A percentile compares a stretch with the other conserved stretches of the same genome.
Conservation (phyloP, 2,888 invertebrate genomes). For the Lepetodrilus schrolli region DNA sequence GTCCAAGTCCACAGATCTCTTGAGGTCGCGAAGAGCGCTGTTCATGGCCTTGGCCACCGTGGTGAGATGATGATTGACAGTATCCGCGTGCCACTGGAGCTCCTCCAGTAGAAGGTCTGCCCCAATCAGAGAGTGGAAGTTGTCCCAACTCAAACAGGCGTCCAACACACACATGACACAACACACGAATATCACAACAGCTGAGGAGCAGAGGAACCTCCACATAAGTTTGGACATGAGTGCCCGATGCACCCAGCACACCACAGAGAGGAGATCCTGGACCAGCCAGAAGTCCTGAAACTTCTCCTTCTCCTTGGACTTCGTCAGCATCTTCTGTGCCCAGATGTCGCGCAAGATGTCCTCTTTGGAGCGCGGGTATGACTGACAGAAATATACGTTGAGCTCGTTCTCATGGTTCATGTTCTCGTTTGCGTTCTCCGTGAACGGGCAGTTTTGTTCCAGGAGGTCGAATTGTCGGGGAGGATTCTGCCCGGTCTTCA, state of each 20-base stretch:
- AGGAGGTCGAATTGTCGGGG: constrained; percentile 43
- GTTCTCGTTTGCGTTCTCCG: constrained; percentile 36
- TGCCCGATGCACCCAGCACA: constrained; percentile 34
- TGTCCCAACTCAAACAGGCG: constrained; percentile 42
- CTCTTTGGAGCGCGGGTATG: constrained; percentile 57
- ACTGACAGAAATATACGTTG: constrained; percentile 59
- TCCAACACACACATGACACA: constrained; percentile 41
- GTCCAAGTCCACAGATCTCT: constrained; percentile 48
- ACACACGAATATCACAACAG: constrained; percentile 37
- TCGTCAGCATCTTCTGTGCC: constrained; percentile 55
- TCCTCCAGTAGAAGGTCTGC: constrained; percentile 43
- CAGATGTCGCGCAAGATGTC: constrained; percentile 65
- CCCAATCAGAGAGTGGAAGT: constrained; percentile 43
- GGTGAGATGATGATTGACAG: constrained; percentile 52
- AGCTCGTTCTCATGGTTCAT: constrained; percentile 54
- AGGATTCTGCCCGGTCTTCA: constrained; percentile 60
- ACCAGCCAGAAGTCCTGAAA: neutral
- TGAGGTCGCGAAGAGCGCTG: constrained; percentile 51
- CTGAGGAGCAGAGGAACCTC: constrained; percentile 32
- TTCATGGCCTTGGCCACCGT: constrained; percentile 63
- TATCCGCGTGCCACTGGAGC: constrained; percentile 48
- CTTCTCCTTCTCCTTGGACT: constrained; percentile 39
- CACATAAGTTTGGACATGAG: constrained; percentile 42
- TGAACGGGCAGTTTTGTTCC: constrained; percentile 44
- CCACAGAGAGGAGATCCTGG: neutral